Evolutionary conservation across 2,888 invertebrate genomes (phyloP), one percentile per base, ranked within the genome.

Genomic region (Himalopsyche tibetana): DNA sequence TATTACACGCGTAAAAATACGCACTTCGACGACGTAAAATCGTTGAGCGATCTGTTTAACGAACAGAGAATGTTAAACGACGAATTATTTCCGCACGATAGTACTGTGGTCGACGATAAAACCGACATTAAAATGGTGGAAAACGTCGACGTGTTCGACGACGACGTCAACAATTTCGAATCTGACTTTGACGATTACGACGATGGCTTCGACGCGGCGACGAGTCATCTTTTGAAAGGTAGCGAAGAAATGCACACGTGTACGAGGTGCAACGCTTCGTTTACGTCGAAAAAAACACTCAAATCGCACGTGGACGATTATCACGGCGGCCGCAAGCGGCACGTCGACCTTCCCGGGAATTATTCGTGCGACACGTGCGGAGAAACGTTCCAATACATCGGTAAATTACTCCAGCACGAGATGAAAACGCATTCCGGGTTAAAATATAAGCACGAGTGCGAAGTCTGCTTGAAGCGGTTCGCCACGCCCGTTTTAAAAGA

Each of bases 1-100:
- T 88, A 80, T 82, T 83, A 63, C 6, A 28, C 79, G 17, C 85
- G 63, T 79, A 74, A 74, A 56, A 88, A 85, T 28, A 82, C n/a
- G 19, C 40, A 63, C 3, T 83, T 85, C 11, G 63, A 69, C 15
- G 45, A 83, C 42, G 38, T 69, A 36, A 80, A 63, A 19, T 9
- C 51, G 11, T 56, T 85, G 5, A 17, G 17, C 5, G 80, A 85
- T 8, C 45, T 85, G 2, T 85, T 85, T 36, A 63, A 83, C n/a
- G 80, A 80, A 9, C 45, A 80, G 15, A 42, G 79, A 36, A 36
- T 45, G n/a, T 80, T 85, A 19, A 83, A 28, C 19, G 85, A 85
- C 56, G 83, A 56, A 56, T 28, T 83, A 4, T 79, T 19, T 45
- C 3, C 80, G 15, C 85, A 85, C 56, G 80, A 82, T 38, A 9